phyloP scores from a whole-genome alignment of 2,113 vertebrate genomes.

The Dromas ardeola region DNA sequence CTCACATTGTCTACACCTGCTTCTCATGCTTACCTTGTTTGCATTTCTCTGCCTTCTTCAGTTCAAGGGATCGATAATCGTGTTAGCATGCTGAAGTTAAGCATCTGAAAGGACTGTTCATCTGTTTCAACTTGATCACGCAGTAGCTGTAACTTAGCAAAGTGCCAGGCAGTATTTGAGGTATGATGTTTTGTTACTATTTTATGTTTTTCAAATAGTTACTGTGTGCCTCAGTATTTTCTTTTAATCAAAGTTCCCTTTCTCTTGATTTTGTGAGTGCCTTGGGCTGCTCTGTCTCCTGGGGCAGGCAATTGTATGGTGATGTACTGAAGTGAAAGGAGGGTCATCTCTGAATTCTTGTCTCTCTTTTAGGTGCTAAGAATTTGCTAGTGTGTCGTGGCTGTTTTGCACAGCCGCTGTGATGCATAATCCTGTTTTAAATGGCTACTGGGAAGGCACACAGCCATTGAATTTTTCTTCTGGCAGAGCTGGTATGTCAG shows the following conservation, averaged over 20 bases:
- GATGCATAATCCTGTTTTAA: not conserved
- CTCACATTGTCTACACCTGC: not conserved
- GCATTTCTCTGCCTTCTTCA: not conserved
- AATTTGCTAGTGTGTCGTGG: not conserved
- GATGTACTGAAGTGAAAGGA: not conserved
- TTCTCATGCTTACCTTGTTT: not conserved
- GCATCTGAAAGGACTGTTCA: not conserved
- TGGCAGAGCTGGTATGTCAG: not conserved
- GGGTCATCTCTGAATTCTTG: not conserved
- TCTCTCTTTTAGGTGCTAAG: not conserved
- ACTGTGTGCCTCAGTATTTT: not conserved
- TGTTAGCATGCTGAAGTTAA: not conserved
- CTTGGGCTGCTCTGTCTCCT: not conserved
- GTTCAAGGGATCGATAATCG: not conserved
- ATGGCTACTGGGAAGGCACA: not conserved
- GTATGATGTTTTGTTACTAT: not conserved
- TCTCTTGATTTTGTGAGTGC: not conserved
- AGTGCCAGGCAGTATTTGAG: not conserved
- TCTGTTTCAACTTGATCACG: accelerated
- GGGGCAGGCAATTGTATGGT: not conserved
- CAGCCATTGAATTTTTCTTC: not conserved
- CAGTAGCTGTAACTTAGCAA: not conserved
- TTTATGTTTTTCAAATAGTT: not conserved
- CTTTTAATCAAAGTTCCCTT: not conserved
- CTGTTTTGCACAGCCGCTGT: not conserved